Evolutionary conservation across 2,113 vertebrate species (phyloP), one percentile per base, ranked within the genome.

Genomic region (Cebus imitator): DNA sequence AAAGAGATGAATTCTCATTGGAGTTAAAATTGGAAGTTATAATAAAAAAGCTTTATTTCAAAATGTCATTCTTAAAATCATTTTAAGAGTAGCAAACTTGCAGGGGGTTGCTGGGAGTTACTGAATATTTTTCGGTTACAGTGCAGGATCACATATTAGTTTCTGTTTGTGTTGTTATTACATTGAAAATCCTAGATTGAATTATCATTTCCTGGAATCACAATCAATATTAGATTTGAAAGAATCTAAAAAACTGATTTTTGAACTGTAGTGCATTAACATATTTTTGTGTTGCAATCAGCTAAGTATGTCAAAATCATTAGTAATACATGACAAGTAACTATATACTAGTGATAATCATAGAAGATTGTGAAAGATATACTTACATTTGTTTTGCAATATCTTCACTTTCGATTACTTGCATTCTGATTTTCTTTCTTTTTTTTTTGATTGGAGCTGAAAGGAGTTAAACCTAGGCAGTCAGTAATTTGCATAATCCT

Each of bases 31-130:
- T 64, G 57, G 16, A 80, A 83, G 13, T 82, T 88, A 73, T 50
- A 88, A 86, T 76, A 87, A 89, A 68, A 64, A 94, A 75, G 18
- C 68, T 90, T 96, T 66, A 87, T 83, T 97, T 64, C 57, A 76
- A 95, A 73, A n/a, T 61, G 11, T 86, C 61, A 90, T 55, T 91
- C 23, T 95, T 78, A 81, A 96, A 91, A 76, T 70, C 37, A 45
- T 43, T 94, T 70, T 78, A 72, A 70, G 50, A 90, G n/a, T 64
- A 66, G 68, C 14, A 89, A 89, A 75, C 25, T 86, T 97, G 25
- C 18, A 85, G 27, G n/a, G 30, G 80, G 76, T 89, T 0, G 76
- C 52, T 52, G 37, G 78, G 11, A 92, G 20, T 86, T 91, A 91
- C 5, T 6, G 0, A 12, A 40, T 80, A 45, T 37, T 96, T 92